phyloP scores from a whole-genome alignment of 1,140 invertebrate genomes.

The Bombyx mori region ASM3026992v2 NC_085111.1:13142501-13143000 shows the following conservation, averaged over 20 bases:
- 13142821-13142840: constrained; percentile 42
- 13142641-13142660: too few relatives aligned
- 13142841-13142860: constrained; percentile 38
- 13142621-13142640: too few relatives aligned
- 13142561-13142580: too few relatives aligned
- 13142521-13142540: too few relatives aligned
- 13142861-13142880: constrained; percentile 66
- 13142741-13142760: constrained; percentile 13
- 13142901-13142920: constrained; percentile 74
- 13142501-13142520: too few relatives aligned
- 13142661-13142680: too few relatives aligned
- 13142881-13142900: constrained; percentile 64
- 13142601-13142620: too few relatives aligned
- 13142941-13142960: constrained; percentile 67
- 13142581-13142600: too few relatives aligned
- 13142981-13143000: constrained; percentile 25
- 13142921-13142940: constrained; percentile 70
- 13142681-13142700: too few relatives aligned
- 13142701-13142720: neutral
- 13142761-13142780: constrained; percentile 36
- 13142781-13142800: constrained; percentile 34
- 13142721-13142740: too few relatives aligned
- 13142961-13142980: constrained; percentile 70
- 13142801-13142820: constrained; percentile 17
- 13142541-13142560: too few relatives aligned